These are phyloP conservation scores for Cheilosia soror DNA, from an alignment of 2,888 invertebrate genomes.

Conservation along the genomic window DNA sequence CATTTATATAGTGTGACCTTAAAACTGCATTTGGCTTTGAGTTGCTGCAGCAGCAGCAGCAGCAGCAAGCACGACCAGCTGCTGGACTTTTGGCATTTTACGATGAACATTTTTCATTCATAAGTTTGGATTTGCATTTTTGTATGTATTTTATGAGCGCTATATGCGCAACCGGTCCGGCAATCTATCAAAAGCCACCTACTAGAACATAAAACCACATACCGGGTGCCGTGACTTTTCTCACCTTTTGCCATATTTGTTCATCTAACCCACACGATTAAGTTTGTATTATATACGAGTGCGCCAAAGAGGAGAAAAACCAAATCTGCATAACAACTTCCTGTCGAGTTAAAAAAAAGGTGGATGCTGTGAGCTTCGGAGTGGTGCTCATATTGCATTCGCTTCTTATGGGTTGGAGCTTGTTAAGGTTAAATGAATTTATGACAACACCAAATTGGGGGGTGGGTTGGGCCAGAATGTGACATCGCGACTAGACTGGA, in stretches of 20 bases:
- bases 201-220: slow-evolving; percentile 27
- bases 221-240: slow-evolving; percentile 58
- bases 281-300: background rate
- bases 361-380: slow-evolving; percentile 29
- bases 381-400: slow-evolving; percentile 19
- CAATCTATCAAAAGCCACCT: slow-evolving; percentile 35
- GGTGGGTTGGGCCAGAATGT: background rate
- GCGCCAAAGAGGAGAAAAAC: background rate
- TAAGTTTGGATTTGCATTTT: slow-evolving; percentile 18
- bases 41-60: background rate
- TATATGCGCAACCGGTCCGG: slow-evolving; percentile 18
- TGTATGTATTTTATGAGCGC: slow-evolving; percentile 1
- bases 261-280: slow-evolving; percentile 52
- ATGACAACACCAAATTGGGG: slow-evolving; percentile 2
- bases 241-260: slow-evolving; percentile 67
- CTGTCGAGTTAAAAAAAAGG: slow-evolving; percentile 21
- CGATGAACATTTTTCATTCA: slow-evolving; percentile 36
- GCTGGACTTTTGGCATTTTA: slow-evolving; percentile 41
- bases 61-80: slow-evolving; percentile 15
- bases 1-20: slow-evolving; percentile 44
- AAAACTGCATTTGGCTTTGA: slow-evolving; percentile 4
- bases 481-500: background rate
- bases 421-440: slow-evolving; percentile 11
- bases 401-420: slow-evolving; percentile 44
- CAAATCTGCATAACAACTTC: slow-evolving; percentile 62